These are phyloP conservation scores for Heterotis niloticus DNA, from an alignment of 2,113 vertebrate species.

Conservation along the genomic window DNA sequence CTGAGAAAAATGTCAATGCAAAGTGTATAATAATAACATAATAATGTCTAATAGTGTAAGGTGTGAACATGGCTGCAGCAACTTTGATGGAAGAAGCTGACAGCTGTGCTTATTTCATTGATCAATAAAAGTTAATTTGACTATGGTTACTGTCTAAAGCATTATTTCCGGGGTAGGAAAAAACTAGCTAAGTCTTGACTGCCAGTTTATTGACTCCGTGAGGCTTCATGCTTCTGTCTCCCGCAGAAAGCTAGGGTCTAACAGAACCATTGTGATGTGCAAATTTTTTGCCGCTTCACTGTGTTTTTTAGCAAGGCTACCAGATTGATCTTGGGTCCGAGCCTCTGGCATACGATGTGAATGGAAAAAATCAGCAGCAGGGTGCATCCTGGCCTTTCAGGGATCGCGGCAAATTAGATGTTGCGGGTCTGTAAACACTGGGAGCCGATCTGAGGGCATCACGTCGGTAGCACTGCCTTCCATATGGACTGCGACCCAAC, in stretches of 20 bases:
- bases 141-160: background rate
- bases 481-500: conserved; percentile 68
- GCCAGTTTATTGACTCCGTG: background rate
- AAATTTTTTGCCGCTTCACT: background rate
- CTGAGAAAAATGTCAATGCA: too few relatives aligned
- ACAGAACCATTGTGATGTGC: background rate
- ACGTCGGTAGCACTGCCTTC: background rate
- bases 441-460: background rate
- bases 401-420: background rate
- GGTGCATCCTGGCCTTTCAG: background rate
- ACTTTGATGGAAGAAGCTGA: too few relatives aligned
- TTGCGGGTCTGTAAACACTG: background rate
- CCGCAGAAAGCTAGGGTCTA: too few relatives aligned
- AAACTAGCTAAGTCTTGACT: background rate
- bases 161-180: background rate
- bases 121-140: conserved; percentile 5
- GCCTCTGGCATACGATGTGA: background rate
- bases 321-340: background rate
- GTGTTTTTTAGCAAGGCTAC: background rate
- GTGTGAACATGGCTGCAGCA: too few relatives aligned
- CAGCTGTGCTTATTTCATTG: background rate
- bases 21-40: too few relatives aligned
- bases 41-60: too few relatives aligned
- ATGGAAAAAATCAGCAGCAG: background rate
- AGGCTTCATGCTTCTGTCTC: background rate